These are phyloP conservation scores for Eufriesea mexicana DNA, from an alignment of 1,140 invertebrate species.

Conservation along the genomic window DNA sequence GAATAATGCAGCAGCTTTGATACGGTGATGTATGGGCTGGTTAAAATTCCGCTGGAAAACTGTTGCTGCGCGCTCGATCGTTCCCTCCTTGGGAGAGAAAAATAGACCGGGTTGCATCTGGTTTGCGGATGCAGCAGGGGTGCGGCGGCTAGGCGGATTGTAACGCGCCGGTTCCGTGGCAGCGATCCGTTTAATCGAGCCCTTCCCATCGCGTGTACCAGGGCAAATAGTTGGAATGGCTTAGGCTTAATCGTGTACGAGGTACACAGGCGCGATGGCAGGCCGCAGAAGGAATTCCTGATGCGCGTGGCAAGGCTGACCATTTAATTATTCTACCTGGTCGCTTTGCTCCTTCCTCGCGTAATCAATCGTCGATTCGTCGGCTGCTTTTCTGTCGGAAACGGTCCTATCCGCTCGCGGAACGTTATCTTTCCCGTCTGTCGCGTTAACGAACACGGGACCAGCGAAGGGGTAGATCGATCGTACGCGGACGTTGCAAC, in stretches of 20 bases:
- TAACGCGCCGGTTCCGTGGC: constrained; percentile 22
- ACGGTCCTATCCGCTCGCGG: background rate
- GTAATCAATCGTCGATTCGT: background rate
- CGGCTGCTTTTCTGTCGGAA: background rate
- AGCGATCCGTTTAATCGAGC: constrained; percentile 68
- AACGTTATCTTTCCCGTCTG: background rate
- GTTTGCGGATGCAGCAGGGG: background rate
- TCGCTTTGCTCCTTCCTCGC: background rate
- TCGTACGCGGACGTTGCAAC: background rate
- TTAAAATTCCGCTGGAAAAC: constrained; percentile 47
- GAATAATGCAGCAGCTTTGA: constrained; percentile 53
- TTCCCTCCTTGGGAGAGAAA: constrained; percentile 13
- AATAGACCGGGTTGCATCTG: constrained; percentile 16
- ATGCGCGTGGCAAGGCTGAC: constrained; percentile 41
- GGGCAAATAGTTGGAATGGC: constrained; percentile 67
- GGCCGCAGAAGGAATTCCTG: constrained; percentile 55
- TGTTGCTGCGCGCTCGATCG: constrained; percentile 34
- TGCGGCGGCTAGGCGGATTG: constrained; percentile 42
- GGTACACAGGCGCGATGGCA: constrained; percentile 24
- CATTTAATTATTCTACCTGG: constrained; percentile 42
- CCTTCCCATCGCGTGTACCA: constrained; percentile 63
- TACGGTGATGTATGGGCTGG: constrained; percentile 37
- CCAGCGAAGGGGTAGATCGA: background rate
- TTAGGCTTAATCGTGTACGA: constrained; percentile 61
- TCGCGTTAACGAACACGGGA: background rate